A percentile compares a stretch with the other conserved stretches of the same genome.
These are phyloP conservation scores for Yponomeuta cagnagella DNA, from an alignment of 2,888 invertebrate species.

Conservation along the genomic window DNA sequence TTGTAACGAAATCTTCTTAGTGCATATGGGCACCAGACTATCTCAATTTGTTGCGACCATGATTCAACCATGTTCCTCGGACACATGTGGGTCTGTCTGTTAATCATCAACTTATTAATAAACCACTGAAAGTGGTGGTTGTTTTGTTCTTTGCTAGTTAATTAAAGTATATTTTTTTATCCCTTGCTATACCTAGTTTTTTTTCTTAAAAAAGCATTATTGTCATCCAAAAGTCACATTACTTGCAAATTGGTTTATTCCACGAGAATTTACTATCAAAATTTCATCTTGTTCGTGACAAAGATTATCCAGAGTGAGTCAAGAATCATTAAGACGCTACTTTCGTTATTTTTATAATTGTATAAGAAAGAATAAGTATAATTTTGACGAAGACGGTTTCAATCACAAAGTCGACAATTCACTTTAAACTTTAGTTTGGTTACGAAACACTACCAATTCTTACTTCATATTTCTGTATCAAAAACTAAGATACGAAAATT, in stretches of 20 bases:
- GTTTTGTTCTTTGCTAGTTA: background rate
- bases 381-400: no score
- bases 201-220: background rate
- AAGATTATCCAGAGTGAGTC: background rate
- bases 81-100: background rate
- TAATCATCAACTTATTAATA: slow-evolving; percentile 1
- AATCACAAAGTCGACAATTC: no score
- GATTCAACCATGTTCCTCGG: background rate
- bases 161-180: background rate
- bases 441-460: no score
- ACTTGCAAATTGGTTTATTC: background rate
- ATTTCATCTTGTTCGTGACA: background rate
- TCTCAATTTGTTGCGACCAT: background rate
- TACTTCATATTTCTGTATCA: no score
- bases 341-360: no score
- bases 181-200: background rate
- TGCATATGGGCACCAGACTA: background rate
- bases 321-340: background rate
- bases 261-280: background rate
- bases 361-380: no score
- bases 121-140: background rate
- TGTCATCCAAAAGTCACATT: background rate
- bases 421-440: no score
- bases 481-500: no score
- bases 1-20: background rate